A percentile compares a stretch with the other conserved stretches of the same genome.
Evolutionary conservation across 2,797 vertebrate genomes (phyloP).

Genomic region (Etheostoma perlongum): DNA sequence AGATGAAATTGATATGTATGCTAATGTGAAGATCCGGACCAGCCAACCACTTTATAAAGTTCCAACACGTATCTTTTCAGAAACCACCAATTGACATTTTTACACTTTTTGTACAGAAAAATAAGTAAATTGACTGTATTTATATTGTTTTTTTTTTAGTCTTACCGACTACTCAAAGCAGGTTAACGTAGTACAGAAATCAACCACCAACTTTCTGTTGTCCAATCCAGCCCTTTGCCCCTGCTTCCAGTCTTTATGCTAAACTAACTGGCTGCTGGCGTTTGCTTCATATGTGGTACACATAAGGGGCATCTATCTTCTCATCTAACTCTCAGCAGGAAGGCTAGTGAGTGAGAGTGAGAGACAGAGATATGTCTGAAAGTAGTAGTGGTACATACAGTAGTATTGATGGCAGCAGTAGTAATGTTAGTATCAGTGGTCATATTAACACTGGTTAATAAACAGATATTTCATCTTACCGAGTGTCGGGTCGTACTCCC

Average conservation of each 20-base stretch:
- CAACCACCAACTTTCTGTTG: too few species aligned
- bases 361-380: too few species aligned
- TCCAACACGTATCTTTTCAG: neutral
- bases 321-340: neutral
- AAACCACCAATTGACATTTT: neutral
- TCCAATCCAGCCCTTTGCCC: neutral
- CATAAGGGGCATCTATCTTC: neutral
- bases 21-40: neutral
- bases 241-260: too few species aligned
- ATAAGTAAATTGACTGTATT: too few species aligned
- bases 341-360: neutral
- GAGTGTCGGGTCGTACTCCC: slow-evolving; percentile 97
- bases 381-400: neutral
- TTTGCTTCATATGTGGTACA: too few species aligned
- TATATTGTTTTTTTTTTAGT: too few species aligned
- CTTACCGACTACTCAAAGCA: too few species aligned
- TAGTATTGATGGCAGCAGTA: neutral
- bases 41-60: too few species aligned
- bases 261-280: too few species aligned
- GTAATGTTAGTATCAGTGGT: neutral
- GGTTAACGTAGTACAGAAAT: too few species aligned
- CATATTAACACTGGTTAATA: neutral
- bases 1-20: neutral
- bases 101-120: slow-evolving; percentile 1
- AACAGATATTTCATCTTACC: slow-evolving; percentile 84